Percentiles rank a stretch among this genome's conserved stretches.
Evolutionary conservation across 2,797 vertebrate species (phyloP).

Genomic region (Astyanax mexicanus): DNA sequence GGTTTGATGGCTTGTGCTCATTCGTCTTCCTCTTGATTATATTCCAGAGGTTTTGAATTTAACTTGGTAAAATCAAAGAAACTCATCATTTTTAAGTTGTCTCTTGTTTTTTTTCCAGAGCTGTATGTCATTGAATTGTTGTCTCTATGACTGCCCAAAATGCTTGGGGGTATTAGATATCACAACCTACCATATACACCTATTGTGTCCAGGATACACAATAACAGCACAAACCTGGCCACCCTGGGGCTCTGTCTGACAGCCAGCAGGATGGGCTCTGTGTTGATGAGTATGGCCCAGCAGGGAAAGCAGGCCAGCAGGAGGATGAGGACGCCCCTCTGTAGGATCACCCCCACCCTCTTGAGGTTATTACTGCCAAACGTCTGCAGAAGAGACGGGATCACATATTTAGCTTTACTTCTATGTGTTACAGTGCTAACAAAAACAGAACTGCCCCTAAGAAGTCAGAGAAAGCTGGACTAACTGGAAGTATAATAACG

Average conservation of each 20-base stretch:
- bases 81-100: too few species aligned
- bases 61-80: too few species aligned
- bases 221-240: slow-evolving; percentile 79
- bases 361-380: slow-evolving; percentile 90
- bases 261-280: slow-evolving; percentile 82
- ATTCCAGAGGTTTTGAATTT: too few species aligned
- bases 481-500: neutral
- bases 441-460: neutral
- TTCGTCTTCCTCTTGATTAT: too few species aligned
- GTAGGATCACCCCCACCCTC: slow-evolving; percentile 90
- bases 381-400: slow-evolving; percentile 78
- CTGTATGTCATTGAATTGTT: too few species aligned
- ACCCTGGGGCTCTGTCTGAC: slow-evolving; percentile 83
- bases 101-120: too few species aligned
- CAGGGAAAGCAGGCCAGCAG: slow-evolving; percentile 91
- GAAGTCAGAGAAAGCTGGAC: neutral
- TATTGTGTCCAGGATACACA: too few species aligned
- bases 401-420: neutral
- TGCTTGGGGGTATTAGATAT: too few species aligned
- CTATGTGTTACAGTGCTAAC: neutral
- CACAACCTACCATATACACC: too few species aligned
- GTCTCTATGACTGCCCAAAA: too few species aligned
- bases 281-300: slow-evolving; percentile 93
- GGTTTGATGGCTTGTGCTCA: too few species aligned
- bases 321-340: slow-evolving; percentile 85